These are phyloP conservation scores for Spilarctia lutea DNA, from an alignment of 2,888 invertebrate species.

Conservation along the genomic window DNA sequence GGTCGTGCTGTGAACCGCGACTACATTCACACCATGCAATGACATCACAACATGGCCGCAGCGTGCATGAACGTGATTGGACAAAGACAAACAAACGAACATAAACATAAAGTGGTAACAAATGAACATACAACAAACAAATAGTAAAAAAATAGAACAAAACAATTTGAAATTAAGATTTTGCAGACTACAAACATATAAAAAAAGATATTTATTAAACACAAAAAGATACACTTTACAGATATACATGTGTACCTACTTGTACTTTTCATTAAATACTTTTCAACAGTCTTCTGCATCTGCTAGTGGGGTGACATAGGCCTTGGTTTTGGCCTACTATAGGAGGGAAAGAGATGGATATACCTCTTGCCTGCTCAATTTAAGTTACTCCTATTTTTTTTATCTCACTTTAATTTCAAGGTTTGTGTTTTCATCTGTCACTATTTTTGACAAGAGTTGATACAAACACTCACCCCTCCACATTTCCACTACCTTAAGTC, in stretches of 20 bases:
- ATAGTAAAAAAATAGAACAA: conserved; percentile 3
- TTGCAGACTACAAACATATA: background rate
- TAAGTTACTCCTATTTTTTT: background rate
- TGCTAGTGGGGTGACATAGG: too few species aligned
- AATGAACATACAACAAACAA: conserved; percentile 36
- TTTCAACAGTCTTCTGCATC: background rate
- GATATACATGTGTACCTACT: conserved; percentile 9
- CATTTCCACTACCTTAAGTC: background rate
- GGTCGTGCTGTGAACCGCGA: conserved; percentile 92
- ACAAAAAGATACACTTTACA: conserved; percentile 3
- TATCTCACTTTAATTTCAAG: background rate
- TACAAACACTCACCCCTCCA: background rate
- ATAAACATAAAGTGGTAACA: conserved; percentile 52
- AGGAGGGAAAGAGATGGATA: background rate
- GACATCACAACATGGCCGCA: conserved; percentile 78
- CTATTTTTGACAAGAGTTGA: background rate
- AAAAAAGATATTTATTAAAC: background rate
- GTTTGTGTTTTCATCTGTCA: background rate
- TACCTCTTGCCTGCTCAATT: background rate
- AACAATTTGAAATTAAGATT: background rate
- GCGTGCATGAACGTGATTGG: conserved; percentile 64
- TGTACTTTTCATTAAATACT: background rate
- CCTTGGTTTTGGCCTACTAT: background rate
- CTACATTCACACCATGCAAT: conserved; percentile 84
- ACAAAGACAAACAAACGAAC: conserved; percentile 57